Percentiles rank a stretch among this genome's conserved stretches.
These are phyloP conservation scores for Vidua macroura DNA, from an alignment of 2,113 vertebrate genomes.

Conservation along the genomic window DNA sequence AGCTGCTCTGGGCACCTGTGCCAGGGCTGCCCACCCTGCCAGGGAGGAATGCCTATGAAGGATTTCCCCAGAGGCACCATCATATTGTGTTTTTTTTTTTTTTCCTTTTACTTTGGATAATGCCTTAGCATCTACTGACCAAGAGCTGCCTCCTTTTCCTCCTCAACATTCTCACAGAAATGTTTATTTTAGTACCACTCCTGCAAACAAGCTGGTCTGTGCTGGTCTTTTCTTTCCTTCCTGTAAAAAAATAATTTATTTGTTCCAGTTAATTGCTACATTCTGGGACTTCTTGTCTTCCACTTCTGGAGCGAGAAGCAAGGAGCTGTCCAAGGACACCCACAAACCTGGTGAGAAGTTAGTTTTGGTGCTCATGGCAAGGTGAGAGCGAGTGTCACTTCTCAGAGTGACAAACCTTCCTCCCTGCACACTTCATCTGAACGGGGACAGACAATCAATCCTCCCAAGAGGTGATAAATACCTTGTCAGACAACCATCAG, in stretches of 20 bases:
- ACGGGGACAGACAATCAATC: neutral
- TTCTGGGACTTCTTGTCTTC: neutral
- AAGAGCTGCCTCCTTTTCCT: neutral
- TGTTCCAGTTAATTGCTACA: neutral
- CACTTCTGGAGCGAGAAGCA: rapidly evolving
- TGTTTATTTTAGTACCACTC: neutral
- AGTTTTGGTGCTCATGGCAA: neutral
- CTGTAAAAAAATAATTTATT: neutral
- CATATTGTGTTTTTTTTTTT: neutral
- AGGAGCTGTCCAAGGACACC: neutral
- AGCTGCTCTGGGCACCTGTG: neutral
- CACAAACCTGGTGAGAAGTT: neutral
- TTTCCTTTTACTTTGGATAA: neutral
- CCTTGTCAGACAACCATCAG: rapidly evolving
- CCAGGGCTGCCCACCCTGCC: neutral
- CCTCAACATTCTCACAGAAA: neutral
- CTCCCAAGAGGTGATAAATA: neutral
- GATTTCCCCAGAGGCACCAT: neutral
- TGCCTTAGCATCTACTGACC: neutral
- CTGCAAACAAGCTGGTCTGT: neutral
- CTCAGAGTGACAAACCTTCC: neutral
- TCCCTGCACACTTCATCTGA: neutral
- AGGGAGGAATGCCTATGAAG: neutral
- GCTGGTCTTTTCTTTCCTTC: neutral
- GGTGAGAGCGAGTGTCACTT: neutral